Evolutionary conservation across 2,797 vertebrate genomes (phyloP).

Genomic region (Enteromius argenteus): DNA sequence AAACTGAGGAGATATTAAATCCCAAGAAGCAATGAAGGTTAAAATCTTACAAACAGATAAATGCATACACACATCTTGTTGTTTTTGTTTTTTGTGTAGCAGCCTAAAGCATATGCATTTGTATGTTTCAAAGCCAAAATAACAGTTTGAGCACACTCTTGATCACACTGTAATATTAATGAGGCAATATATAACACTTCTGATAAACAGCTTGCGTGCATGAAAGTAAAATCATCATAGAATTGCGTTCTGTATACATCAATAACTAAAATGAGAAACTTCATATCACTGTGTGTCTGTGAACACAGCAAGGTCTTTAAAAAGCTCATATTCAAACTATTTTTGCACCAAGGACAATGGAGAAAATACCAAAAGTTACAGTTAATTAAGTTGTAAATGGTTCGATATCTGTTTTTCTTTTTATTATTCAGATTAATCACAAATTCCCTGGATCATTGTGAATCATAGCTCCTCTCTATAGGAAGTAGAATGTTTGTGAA

Average conservation of each 20-base stretch:
- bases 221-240: constrained; percentile 1
- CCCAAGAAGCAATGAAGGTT: background rate
- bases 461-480: background rate
- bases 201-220: background rate
- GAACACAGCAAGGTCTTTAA: background rate
- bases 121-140: background rate
- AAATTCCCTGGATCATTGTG: constrained; percentile 1
- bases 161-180: constrained; percentile 33
- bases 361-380: background rate
- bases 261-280: constrained; percentile 8
- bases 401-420: background rate
- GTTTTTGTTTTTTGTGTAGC: background rate
- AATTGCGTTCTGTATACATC: background rate
- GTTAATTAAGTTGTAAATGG: background rate
- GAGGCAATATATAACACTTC: background rate
- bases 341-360: background rate
- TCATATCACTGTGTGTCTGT: background rate
- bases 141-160: background rate
- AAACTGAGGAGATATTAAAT: background rate
- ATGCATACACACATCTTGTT: background rate
- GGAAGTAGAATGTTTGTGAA: constrained; percentile 29
- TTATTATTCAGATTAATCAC: constrained; percentile 12
- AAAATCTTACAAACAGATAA: background rate
- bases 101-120: background rate
- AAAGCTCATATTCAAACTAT: background rate